Evolutionary conservation across 1,140 invertebrate species (phyloP).

Genomic region (Drosophila subobscura): DNA sequence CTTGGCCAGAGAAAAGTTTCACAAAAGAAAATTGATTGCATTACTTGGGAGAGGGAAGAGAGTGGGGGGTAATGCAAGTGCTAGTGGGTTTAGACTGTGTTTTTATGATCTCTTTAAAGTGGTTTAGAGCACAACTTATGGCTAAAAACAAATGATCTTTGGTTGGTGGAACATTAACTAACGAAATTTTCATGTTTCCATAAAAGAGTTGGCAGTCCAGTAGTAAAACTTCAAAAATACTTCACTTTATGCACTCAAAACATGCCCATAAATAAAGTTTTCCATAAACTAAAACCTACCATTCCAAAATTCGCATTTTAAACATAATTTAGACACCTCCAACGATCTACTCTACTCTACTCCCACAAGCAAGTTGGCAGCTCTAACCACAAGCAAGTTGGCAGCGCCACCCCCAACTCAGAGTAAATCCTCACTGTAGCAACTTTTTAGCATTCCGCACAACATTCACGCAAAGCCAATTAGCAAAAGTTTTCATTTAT

Average conservation of each 20-base stretch:
- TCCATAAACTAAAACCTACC: no score
- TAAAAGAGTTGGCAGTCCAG: no score
- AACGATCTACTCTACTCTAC: not conserved
- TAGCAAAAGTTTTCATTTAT: slow-evolving; percentile 67
- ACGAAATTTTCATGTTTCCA: no score
- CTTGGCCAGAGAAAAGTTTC: slow-evolving; percentile 61
- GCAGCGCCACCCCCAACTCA: not conserved
- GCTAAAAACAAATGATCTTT: not conserved
- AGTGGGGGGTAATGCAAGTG: no score
- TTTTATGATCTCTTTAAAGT: slow-evolving; percentile 2
- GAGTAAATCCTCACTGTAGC: slow-evolving; percentile 9
- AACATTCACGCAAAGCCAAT: slow-evolving; percentile 48
- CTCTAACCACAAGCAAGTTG: slow-evolving; percentile 17
- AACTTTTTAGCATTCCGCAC: slow-evolving; percentile 18
- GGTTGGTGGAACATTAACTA: no score
- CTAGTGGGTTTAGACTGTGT: not conserved
- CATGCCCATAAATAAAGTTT: no score
- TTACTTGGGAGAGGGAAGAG: slow-evolving; percentile 22
- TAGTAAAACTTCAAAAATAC: no score
- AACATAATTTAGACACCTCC: no score
- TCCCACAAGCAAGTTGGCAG: slow-evolving; percentile 7
- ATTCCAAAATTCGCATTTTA: not conserved
- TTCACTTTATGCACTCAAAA: no score
- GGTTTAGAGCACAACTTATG: not conserved
- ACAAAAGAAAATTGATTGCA: slow-evolving; percentile 71